Conservation (phyloP, 2,797 vertebrate genomes). For the Peromyscus nudipes region DNA sequence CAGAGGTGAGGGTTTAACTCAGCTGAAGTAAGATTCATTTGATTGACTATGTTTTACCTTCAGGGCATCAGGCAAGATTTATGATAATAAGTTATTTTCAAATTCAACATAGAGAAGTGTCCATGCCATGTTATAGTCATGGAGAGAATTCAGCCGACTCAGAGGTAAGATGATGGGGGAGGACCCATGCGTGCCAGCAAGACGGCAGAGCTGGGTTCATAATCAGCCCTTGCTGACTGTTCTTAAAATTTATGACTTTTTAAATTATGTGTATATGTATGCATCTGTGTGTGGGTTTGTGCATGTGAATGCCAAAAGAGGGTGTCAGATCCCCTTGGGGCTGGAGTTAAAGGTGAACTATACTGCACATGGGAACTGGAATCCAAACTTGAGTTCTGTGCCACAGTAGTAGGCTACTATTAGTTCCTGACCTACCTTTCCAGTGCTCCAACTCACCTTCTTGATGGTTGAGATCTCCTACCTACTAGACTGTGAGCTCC, state of each 20-base stretch:
- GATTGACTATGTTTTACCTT: not conserved
- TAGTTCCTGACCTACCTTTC: not conserved
- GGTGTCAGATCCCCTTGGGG: not conserved
- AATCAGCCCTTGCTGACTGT: too few relatives aligned
- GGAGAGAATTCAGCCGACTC: not conserved
- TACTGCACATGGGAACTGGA: not conserved
- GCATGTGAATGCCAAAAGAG: not conserved
- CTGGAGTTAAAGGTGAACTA: not conserved
- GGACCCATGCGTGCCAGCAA: not conserved
- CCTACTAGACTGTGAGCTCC: not conserved
- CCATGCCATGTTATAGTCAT: not conserved
- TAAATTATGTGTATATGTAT: not conserved
- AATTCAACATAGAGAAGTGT: not conserved
- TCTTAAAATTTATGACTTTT: not conserved
- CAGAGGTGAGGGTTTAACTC: not conserved
- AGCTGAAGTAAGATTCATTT: not conserved
- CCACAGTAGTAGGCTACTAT: too few relatives aligned
- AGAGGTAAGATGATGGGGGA: not conserved
- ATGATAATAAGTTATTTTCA: not conserved
- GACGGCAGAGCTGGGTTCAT: not conserved
- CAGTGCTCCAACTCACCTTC: not conserved
- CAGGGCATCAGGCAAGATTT: not conserved
- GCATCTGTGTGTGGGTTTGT: not conserved
- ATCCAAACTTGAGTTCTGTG: not conserved
- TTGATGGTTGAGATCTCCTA: rapidly evolving